Evolutionary conservation across 2,888 invertebrate species (phyloP).

Genomic region (Noctua janthe): DNA sequence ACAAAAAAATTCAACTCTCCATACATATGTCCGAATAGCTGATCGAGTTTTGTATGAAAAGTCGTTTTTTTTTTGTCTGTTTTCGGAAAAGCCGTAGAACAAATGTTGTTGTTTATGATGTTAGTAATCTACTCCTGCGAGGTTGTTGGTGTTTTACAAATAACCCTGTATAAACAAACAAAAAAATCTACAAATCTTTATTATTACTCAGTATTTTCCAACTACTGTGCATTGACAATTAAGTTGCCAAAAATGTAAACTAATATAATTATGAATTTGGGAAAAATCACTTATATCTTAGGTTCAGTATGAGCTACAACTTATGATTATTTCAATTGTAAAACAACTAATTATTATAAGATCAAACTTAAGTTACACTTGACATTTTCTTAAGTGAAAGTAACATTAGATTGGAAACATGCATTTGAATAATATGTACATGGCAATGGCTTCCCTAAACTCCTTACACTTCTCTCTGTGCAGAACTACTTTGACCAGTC

Average conservation of each 20-base stretch:
- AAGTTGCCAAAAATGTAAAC: neutral
- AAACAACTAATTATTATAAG: neutral
- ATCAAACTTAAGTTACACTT: neutral
- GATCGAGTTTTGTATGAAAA: no score
- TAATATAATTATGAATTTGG: neutral
- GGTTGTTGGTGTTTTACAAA: no score
- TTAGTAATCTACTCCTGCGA: no score
- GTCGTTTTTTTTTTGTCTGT: no score
- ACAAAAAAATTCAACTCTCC: no score
- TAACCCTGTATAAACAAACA: no score
- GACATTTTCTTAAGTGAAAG: neutral
- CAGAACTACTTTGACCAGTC: neutral
- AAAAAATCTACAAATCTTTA: no score
- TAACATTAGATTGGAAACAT: neutral
- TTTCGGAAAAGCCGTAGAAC: no score
- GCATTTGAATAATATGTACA: neutral
- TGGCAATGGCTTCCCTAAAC: neutral
- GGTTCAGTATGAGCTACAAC: neutral
- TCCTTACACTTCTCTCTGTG: neutral
- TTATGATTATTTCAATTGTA: neutral
- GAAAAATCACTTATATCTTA: no score
- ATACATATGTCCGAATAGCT: no score
- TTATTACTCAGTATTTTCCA: neutral
- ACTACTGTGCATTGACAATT: neutral
- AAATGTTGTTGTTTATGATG: no score